Evolutionary conservation across 2,797 vertebrate species (phyloP), one percentile per base, ranked within the genome.

Genomic region (Calcarius lapponicus): DNA sequence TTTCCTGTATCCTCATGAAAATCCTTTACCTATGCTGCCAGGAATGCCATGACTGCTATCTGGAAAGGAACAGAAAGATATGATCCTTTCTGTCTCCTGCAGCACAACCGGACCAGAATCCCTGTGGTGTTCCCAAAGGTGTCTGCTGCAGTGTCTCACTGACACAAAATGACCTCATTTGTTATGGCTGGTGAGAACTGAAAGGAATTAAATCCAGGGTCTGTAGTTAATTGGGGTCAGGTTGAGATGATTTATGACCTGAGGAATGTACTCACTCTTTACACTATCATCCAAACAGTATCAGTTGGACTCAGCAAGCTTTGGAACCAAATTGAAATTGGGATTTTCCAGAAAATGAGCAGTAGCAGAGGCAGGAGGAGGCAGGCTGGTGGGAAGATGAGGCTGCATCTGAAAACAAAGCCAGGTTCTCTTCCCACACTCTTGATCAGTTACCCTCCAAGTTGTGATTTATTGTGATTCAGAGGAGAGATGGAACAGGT

Each of bases 381-480:
- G 28, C 2, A 60, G 24, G 45, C 25, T 1, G 42, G 50, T 9
- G 54, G 42, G 72, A 36, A 95, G 72, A 78, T 73, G 67, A 38
- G 74, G 85, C 67, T 53, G 34, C 22, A 54, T 92, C 93, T 95
- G 93, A 92, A n/a, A n/a, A 76, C 78, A 84, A 73, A 90, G 70
- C 13, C 48, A 71, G 79, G 28, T 73, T 64, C 67, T 80, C 82
- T 69, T 75, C 79, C 80, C 86, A 29, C 47, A 51, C 75, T 91
- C 94, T 85, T 94, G 97, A 98, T 98, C 98, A 98, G 97, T 97
- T 97, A 97, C 98, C 87, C 97, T 97, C 95, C 92, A 92, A 91
- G 96, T 95, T 97, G 96, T 96, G 98, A 98, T 98, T 98, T 98
- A 97, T 96, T 93, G 69, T 97, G 97, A 96, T 97, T 98, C 96